Percentiles rank a stretch among this genome's conserved stretches.
phyloP scores from a whole-genome alignment of 2,797 vertebrate species.

The Trachurus trachurus region DNA sequence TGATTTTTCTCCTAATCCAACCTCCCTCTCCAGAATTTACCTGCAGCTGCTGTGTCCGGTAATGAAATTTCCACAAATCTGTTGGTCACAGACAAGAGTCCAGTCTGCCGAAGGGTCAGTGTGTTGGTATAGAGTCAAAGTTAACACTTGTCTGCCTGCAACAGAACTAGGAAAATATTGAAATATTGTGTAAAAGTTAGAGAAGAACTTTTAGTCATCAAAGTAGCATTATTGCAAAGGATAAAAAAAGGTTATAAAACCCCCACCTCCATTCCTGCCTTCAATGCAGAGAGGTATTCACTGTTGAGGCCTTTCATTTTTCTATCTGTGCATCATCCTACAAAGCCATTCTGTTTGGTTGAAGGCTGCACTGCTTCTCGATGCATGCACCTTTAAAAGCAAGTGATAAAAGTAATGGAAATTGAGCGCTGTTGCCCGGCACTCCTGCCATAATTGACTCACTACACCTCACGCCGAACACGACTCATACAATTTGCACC shows the following conservation, averaged over 20 bases:
- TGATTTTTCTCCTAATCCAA: not conserved
- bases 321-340: constrained; percentile 26
- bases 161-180: not conserved
- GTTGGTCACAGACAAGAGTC: not conserved
- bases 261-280: constrained; percentile 26
- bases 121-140: not conserved
- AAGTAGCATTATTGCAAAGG: not conserved
- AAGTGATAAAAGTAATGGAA: constrained; percentile 65
- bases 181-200: constrained; percentile 33
- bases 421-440: constrained; percentile 46
- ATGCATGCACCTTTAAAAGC: constrained; percentile 43
- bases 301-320: constrained; percentile 17
- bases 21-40: not conserved
- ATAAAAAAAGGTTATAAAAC: constrained; percentile 24
- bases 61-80: not conserved
- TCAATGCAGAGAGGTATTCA: constrained; percentile 29
- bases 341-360: constrained; percentile 34
- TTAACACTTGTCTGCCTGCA: not conserved
- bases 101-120: not conserved
- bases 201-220: constrained; percentile 31
- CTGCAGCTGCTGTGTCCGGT: not conserved
- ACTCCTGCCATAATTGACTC: constrained; percentile 51
- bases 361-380: constrained; percentile 37
- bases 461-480: constrained; percentile 45
- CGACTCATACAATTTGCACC: constrained; percentile 25